A percentile compares a stretch with the other conserved stretches of the same genome.
These are phyloP conservation scores for Drosophila infuscata DNA, from an alignment of 2,888 invertebrate genomes.

Conservation along the genomic window DNA sequence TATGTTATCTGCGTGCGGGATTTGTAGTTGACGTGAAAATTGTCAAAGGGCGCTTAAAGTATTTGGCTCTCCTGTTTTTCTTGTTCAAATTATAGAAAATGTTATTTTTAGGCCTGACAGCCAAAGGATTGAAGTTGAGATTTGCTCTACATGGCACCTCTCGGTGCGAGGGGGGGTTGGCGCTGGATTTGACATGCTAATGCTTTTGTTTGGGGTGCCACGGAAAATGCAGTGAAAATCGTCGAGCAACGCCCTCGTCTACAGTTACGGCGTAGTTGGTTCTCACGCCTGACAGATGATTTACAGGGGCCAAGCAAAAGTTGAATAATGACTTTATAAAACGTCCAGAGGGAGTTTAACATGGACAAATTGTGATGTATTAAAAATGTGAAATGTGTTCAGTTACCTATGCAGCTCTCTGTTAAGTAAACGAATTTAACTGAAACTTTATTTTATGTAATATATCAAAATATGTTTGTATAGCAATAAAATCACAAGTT, in stretches of 20 bases:
- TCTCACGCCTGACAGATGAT: constrained; percentile 65
- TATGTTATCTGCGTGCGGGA: constrained; percentile 59
- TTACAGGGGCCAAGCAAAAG: constrained; percentile 35
- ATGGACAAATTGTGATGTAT: constrained; percentile 68
- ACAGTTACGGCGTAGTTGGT: constrained; percentile 41
- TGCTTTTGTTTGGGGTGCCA: constrained; percentile 53
- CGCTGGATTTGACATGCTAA: constrained; percentile 61
- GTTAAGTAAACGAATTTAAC: background rate
- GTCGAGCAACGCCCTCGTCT: constrained; percentile 42
- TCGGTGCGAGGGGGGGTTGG: constrained; percentile 25
- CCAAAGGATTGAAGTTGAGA: constrained; percentile 69
- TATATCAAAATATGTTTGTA: background rate
- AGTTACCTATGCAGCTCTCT: background rate
- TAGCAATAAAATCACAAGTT: background rate
- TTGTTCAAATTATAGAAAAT: constrained; percentile 73
- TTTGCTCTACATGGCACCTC: constrained; percentile 48
- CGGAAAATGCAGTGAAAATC: constrained; percentile 61
- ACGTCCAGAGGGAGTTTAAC: constrained; percentile 31
- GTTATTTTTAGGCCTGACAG: constrained; percentile 77
- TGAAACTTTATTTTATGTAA: background rate
- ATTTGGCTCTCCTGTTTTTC: constrained; percentile 46
- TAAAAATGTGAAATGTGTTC: constrained; percentile 18
- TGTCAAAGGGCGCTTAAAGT: constrained; percentile 79
- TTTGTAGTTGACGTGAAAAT: constrained; percentile 78
- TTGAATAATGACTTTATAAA: constrained; percentile 56